phyloP scores from a whole-genome alignment of 2,888 invertebrate species.

The Embidobia sp. region DNA sequence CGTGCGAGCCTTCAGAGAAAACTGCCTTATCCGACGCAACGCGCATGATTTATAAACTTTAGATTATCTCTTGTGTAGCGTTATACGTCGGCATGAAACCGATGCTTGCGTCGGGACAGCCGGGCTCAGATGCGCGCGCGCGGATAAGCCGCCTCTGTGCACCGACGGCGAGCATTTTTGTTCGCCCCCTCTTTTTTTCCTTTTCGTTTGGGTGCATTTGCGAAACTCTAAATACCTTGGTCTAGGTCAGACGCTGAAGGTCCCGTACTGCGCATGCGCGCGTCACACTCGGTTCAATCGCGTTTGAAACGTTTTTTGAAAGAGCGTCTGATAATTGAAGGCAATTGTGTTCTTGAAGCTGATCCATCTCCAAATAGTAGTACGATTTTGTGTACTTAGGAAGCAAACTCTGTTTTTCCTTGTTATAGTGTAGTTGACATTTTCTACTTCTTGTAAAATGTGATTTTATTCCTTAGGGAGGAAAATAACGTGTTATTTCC shows the following conservation, averaged over 20 bases:
- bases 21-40: slow-evolving; percentile 65
- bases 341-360: no score
- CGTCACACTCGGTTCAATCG: no score
- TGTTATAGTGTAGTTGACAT: no score
- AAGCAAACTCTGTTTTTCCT: no score
- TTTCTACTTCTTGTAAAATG: no score
- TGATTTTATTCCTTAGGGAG: no score
- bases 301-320: no score
- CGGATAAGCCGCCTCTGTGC: slow-evolving; percentile 51
- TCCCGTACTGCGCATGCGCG: not conserved
- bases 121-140: slow-evolving; percentile 41
- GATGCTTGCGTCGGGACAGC: slow-evolving; percentile 43
- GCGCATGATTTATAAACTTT: slow-evolving; percentile 70
- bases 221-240: slow-evolving; percentile 48
- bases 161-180: slow-evolving; percentile 34
- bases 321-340: no score
- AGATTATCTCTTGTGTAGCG: slow-evolving; percentile 66
- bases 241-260: slow-evolving; percentile 49
- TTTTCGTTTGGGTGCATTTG: slow-evolving; percentile 28
- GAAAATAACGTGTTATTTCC: no score
- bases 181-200: slow-evolving; percentile 1
- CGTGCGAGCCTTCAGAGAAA: slow-evolving; percentile 52
- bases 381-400: no score
- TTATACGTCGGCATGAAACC: slow-evolving; percentile 62
- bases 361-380: no score